Percentiles rank a stretch among this genome's conserved stretches.
Conservation (phyloP, 2,113 vertebrate species). For the Candoia aspera region DNA sequence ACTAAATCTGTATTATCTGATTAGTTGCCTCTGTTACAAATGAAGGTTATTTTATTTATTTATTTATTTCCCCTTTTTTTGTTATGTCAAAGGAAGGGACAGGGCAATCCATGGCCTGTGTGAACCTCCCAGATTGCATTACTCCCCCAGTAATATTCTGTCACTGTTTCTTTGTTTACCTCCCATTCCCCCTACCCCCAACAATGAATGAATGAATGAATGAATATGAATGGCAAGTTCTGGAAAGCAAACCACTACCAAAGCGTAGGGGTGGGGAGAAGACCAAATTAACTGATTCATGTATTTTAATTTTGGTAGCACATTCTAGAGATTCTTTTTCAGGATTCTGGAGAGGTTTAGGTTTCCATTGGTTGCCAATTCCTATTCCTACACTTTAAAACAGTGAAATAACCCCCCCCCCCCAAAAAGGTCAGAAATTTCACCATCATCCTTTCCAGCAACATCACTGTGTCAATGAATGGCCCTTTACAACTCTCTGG, state of each 20-base stretch:
- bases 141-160: background rate
- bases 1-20: too few relatives aligned
- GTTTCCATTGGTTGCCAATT: background rate
- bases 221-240: background rate
- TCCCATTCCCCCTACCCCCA: background rate
- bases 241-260: background rate
- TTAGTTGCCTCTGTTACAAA: too few relatives aligned
- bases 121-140: background rate
- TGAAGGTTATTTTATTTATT: too few relatives aligned
- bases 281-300: background rate
- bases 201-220: background rate
- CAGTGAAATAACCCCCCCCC: background rate
- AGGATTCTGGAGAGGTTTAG: background rate
- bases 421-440: background rate
- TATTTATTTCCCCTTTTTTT: too few relatives aligned
- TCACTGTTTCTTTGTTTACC: background rate
- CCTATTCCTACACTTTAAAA: background rate
- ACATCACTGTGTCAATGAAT: too few relatives aligned
- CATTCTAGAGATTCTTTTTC: background rate
- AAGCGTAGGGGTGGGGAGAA: background rate
- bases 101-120: background rate
- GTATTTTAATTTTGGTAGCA: background rate
- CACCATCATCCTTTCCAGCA: too few relatives aligned
- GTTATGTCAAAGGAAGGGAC: background rate
- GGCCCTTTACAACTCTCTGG: background rate